These are phyloP conservation scores for Zaprionus lineosus DNA, from an alignment of 2,888 invertebrate species.

Conservation along the genomic window DNA sequence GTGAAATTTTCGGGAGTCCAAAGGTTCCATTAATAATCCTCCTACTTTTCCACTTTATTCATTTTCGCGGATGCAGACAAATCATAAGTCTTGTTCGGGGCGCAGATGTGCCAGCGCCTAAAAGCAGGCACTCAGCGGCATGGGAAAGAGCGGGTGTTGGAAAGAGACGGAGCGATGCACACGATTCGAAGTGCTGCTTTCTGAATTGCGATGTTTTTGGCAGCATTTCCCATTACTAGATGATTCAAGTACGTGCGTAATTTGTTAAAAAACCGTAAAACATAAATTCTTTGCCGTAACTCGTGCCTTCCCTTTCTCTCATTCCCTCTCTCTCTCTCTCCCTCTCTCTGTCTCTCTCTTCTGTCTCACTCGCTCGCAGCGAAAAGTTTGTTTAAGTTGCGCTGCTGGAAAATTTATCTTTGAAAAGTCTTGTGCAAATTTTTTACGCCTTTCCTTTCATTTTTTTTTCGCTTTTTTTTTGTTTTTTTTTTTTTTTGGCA, in stretches of 20 bases:
- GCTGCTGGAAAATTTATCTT: slow-evolving; percentile 25
- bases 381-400: slow-evolving; percentile 55
- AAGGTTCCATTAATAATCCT: too few species aligned
- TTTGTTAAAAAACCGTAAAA: slow-evolving; percentile 17
- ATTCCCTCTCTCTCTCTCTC: neutral
- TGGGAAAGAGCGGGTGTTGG: too few species aligned
- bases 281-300: too few species aligned
- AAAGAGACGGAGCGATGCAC: too few species aligned
- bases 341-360: neutral
- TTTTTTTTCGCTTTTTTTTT: too few species aligned
- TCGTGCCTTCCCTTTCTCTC: neutral
- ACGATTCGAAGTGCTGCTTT: neutral
- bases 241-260: slow-evolving; percentile 53
- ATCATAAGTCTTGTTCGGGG: too few species aligned
- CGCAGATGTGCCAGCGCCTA: too few species aligned
- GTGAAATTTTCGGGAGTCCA: too few species aligned
- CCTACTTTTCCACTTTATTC: too few species aligned
- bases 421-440: slow-evolving; percentile 18
- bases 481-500: too few species aligned
- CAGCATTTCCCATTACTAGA: slow-evolving; percentile 48
- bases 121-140: too few species aligned
- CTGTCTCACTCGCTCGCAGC: neutral
- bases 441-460: slow-evolving; percentile 48
- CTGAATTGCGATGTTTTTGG: slow-evolving; percentile 17
- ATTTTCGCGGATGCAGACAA: too few species aligned